phyloP scores from a whole-genome alignment of 2,797 vertebrate genomes.

The Glossophaga mutica region DNA sequence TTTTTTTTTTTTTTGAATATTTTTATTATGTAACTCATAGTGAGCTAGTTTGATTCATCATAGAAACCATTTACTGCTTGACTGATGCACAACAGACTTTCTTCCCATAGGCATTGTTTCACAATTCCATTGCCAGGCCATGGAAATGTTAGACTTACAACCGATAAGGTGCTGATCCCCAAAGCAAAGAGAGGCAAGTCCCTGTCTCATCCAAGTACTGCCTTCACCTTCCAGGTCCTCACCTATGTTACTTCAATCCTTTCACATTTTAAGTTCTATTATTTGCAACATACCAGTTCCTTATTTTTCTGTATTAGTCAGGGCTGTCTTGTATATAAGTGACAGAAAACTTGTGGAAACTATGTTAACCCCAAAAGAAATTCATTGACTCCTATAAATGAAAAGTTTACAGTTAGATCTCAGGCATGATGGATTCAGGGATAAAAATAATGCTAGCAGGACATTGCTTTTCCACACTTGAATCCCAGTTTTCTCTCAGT shows the following conservation, averaged over 20 bases:
- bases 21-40: not conserved
- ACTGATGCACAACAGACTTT: not conserved
- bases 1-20: no score
- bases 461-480: not conserved
- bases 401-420: not conserved
- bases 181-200: not conserved
- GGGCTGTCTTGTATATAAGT: not conserved
- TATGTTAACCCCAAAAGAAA: not conserved
- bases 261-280: not conserved
- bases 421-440: not conserved
- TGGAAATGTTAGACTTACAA: not conserved
- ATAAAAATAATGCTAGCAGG: not conserved
- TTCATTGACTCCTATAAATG: not conserved
- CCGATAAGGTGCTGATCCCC: not conserved
- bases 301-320: not conserved
- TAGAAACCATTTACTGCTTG: not conserved
- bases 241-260: not conserved
- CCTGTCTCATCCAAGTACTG: not conserved
- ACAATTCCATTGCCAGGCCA: not conserved
- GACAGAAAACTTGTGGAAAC: not conserved
- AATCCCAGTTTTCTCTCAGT: not conserved
- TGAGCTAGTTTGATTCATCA: not conserved
- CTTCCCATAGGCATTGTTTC: not conserved
- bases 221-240: not conserved
- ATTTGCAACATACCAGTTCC: not conserved